Conservation (phyloP, 2,888 invertebrate species). For the Clanis bilineata region DNA sequence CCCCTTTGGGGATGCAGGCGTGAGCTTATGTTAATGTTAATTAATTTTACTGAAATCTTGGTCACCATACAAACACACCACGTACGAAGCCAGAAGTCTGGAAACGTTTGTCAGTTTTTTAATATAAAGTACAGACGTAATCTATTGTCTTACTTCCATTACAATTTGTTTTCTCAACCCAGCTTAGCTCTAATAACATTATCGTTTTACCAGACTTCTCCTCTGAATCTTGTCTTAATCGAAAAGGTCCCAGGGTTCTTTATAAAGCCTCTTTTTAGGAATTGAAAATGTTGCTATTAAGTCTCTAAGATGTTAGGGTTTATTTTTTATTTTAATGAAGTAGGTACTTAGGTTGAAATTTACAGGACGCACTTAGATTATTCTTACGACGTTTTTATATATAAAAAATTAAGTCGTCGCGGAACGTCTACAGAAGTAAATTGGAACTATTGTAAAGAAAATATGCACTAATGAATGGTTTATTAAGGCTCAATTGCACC, state of each 20-base stretch:
- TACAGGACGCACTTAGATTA: too few relatives aligned
- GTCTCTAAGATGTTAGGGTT: not conserved
- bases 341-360: too few relatives aligned
- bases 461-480: too few relatives aligned
- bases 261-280: not conserved
- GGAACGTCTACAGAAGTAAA: too few relatives aligned
- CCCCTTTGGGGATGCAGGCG: too few relatives aligned
- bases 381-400: too few relatives aligned
- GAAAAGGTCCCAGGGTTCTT: not conserved
- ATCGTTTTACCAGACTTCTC: not conserved
- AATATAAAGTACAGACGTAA: not conserved
- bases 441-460: too few relatives aligned
- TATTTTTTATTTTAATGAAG: not conserved
- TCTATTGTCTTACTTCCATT: conserved; percentile 7
- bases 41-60: not conserved
- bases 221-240: not conserved
- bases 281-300: not conserved
- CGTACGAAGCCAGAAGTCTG: not conserved
- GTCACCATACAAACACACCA: not conserved
- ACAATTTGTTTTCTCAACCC: not conserved
- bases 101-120: not conserved
- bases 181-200: not conserved
- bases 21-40: too few relatives aligned
- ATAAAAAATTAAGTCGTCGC: too few relatives aligned
- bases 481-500: too few relatives aligned